Conservation (phyloP, 2,888 invertebrate genomes). For the Loripinus fragilis region DNA sequence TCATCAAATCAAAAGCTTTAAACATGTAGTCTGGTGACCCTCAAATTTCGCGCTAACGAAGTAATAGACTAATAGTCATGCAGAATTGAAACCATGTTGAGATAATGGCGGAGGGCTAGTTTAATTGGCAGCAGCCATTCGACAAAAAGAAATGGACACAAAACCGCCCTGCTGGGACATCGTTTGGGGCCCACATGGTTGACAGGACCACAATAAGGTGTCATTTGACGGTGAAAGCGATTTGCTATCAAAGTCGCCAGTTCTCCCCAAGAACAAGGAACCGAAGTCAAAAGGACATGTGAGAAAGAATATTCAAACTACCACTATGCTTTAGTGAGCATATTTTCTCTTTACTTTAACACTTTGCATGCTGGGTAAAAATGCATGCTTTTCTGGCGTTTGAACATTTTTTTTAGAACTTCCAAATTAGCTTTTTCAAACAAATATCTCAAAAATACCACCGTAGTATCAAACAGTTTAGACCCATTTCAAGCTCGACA, state of each 20-base stretch:
- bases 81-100: slow-evolving; percentile 10
- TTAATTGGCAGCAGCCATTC: slow-evolving; percentile 22
- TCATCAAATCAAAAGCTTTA: too few relatives aligned
- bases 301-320: slow-evolving; percentile 1
- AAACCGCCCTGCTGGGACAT: slow-evolving; percentile 20
- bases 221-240: slow-evolving; percentile 12
- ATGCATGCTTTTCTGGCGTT: too few relatives aligned
- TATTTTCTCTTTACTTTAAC: too few relatives aligned
- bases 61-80: slow-evolving; percentile 7
- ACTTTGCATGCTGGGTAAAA: too few relatives aligned
- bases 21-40: too few relatives aligned
- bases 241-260: slow-evolving; percentile 13
- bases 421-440: too few relatives aligned
- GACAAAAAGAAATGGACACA: slow-evolving; percentile 24
- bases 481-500: too few relatives aligned
- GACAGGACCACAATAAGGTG: slow-evolving; percentile 31
- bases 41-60: too few relatives aligned
- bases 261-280: not conserved
- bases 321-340: not conserved
- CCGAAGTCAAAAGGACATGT: slow-evolving; percentile 24
- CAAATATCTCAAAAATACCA: too few relatives aligned
- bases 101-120: slow-evolving; percentile 17
- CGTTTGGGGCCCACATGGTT: slow-evolving; percentile 29
- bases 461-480: too few relatives aligned
- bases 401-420: too few relatives aligned